A percentile compares a stretch with the other conserved stretches of the same genome.
Conservation (phyloP, 2,113 vertebrate genomes). For the Opisthocomus hoazin region DNA sequence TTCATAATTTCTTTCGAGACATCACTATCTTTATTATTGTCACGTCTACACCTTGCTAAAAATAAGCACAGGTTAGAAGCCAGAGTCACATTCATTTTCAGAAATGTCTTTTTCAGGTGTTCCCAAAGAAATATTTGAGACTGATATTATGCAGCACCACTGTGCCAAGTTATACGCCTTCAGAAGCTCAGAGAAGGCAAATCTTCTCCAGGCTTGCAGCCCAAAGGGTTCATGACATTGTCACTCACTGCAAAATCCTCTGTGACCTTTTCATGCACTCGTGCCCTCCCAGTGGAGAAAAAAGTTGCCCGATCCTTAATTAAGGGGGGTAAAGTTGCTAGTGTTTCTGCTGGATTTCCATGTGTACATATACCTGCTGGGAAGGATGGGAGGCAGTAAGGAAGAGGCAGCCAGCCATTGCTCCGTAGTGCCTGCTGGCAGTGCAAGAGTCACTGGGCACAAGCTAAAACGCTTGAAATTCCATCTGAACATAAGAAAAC, state of each 20-base stretch:
- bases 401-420: background rate
- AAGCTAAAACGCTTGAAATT: background rate
- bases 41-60: slow-evolving; percentile 11
- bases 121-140: background rate
- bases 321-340: background rate
- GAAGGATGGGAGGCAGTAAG: background rate
- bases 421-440: background rate
- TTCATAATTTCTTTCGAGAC: slow-evolving; percentile 34
- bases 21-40: slow-evolving; percentile 19
- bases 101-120: slow-evolving; percentile 12
- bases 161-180: background rate
- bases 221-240: background rate
- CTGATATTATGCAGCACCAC: background rate
- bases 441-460: background rate
- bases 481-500: background rate
- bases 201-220: background rate
- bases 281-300: background rate
- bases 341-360: background rate
- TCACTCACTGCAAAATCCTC: background rate
- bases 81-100: slow-evolving; percentile 33
- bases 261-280: background rate
- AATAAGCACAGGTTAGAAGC: slow-evolving; percentile 35
- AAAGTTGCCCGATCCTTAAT: background rate
- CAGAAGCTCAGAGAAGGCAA: background rate
- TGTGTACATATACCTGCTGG: background rate